Conservation (phyloP, 1,140 invertebrate species). For the Drosophila chauvacae region DNA sequence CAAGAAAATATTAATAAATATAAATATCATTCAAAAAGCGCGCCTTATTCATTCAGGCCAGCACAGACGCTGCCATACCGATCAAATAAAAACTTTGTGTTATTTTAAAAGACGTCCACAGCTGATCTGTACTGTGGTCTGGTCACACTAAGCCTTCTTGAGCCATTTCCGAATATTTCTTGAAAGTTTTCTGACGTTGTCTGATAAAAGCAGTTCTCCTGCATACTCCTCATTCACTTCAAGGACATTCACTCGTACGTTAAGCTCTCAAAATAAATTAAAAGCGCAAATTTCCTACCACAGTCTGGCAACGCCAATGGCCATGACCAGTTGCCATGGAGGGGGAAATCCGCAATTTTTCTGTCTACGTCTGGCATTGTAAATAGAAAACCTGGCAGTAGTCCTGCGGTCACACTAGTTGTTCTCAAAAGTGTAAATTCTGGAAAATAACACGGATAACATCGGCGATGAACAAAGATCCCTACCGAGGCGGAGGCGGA, state of each 20-base stretch:
- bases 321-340: not conserved
- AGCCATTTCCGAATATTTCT: too few relatives aligned
- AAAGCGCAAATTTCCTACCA: not conserved
- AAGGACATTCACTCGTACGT: too few relatives aligned
- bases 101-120: not conserved
- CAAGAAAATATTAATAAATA: too few relatives aligned
- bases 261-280: not conserved
- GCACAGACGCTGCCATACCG: not conserved
- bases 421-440: constrained; percentile 14
- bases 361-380: not conserved
- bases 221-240: too few relatives aligned
- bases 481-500: constrained; percentile 34
- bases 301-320: not conserved
- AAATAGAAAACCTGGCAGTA: not conserved
- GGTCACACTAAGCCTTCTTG: too few relatives aligned
- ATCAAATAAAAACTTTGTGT: not conserved
- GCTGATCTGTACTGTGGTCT: not conserved
- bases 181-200: too few relatives aligned
- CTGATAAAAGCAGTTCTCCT: too few relatives aligned
- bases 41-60: not conserved
- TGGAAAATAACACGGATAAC: constrained; percentile 8
- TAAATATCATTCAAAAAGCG: not conserved
- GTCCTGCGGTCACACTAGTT: constrained; percentile 5
- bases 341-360: not conserved
- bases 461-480: constrained; percentile 63